phyloP scores from a whole-genome alignment of 2,888 invertebrate genomes.

The Myopa testacea region DNA sequence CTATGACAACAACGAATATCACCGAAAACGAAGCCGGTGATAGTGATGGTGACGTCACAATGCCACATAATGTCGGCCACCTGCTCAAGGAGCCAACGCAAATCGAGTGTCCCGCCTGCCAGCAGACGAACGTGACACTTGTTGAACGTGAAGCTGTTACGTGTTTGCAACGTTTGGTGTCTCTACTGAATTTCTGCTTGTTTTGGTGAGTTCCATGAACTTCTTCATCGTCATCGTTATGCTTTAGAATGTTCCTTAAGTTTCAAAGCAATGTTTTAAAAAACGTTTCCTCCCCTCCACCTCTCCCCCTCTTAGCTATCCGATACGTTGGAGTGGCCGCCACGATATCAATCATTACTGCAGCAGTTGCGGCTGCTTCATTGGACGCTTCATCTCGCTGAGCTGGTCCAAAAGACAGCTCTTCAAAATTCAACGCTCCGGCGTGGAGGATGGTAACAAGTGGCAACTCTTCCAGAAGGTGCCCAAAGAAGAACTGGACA shows the following conservation, averaged over 20 bases:
- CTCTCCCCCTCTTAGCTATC: conserved; percentile 45
- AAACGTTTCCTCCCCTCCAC: not conserved
- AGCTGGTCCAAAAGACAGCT: conserved; percentile 63
- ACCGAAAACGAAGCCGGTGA: not conserved
- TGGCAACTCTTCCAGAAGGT: conserved; percentile 58
- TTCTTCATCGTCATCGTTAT: too few species aligned
- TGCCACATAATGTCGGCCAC: conserved; percentile 55
- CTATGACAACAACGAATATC: too few species aligned
- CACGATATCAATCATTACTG: conserved; percentile 65
- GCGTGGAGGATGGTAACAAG: conserved; percentile 55
- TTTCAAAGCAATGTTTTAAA: not conserved
- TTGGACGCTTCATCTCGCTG: conserved; percentile 60
- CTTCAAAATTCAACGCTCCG: conserved; percentile 59
- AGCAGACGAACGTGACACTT: conserved; percentile 55
- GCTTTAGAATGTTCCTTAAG: not conserved
- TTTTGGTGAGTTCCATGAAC: conserved; percentile 10
- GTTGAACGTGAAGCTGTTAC: conserved; percentile 60
- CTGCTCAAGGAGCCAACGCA: conserved; percentile 56
- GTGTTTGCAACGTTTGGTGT: conserved; percentile 56
- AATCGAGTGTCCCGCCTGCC: conserved; percentile 61
- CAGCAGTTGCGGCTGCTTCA: conserved; percentile 62
- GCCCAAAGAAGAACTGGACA: conserved; percentile 58
- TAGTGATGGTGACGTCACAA: conserved; percentile 63
- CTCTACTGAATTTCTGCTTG: conserved; percentile 56
- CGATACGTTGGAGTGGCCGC: conserved; percentile 56